phyloP scores from a whole-genome alignment of 2,797 vertebrate genomes.

The Coregonus sp. region DNA sequence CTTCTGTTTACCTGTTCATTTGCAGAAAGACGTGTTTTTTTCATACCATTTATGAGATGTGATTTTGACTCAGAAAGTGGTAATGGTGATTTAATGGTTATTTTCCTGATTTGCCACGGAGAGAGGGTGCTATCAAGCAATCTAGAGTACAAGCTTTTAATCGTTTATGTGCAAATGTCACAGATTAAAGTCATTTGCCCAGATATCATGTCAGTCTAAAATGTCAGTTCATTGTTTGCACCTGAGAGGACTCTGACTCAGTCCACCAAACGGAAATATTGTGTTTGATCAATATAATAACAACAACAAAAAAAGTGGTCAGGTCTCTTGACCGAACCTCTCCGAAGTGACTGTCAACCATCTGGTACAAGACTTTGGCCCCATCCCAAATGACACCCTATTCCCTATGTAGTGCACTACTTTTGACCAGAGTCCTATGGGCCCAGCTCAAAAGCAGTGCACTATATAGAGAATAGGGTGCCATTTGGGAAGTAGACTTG shows the following conservation, averaged over 20 bases:
- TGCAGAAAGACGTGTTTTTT: not conserved
- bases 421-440: not conserved
- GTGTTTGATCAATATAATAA: constrained; percentile 1
- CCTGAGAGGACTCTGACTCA: constrained; percentile 12
- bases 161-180: constrained; percentile 17
- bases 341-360: constrained; percentile 9
- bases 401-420: not conserved
- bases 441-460: not conserved
- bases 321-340: constrained; percentile 11
- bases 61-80: constrained; percentile 4
- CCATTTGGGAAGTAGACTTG: constrained; percentile 1
- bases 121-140: constrained; percentile 16
- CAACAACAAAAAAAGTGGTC: not conserved
- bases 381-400: not conserved
- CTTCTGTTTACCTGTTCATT: not conserved
- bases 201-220: not conserved
- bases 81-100: constrained; percentile 22
- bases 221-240: constrained; percentile 12
- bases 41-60: not conserved
- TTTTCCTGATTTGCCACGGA: constrained; percentile 35
- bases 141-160: constrained; percentile 9
- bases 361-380: constrained; percentile 6
- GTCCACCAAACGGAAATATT: not conserved
- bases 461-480: not conserved
- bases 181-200: constrained; percentile 4